These are phyloP conservation scores for Fopius arisanus DNA, from an alignment of 1,140 invertebrate species.

Conservation along the genomic window DNA sequence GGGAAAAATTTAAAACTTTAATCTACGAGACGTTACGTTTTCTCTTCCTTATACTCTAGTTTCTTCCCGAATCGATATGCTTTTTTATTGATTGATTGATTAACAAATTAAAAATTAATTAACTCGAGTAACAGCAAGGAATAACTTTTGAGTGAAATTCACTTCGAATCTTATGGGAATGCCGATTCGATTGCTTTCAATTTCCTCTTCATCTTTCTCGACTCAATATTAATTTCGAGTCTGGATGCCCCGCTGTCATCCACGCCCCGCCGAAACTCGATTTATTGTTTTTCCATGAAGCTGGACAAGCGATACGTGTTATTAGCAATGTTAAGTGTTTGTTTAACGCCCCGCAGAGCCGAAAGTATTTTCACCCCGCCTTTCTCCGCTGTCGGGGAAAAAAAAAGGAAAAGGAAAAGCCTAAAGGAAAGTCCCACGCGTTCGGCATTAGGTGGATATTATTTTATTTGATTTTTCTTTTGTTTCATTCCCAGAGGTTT, in stretches of 20 bases:
- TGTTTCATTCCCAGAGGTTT: neutral
- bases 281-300: conserved; percentile 42
- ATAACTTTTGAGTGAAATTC: too few relatives aligned
- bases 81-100: too few relatives aligned
- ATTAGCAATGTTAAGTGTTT: conserved; percentile 49
- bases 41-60: too few relatives aligned
- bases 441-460: neutral
- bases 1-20: neutral
- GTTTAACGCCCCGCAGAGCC: conserved; percentile 43
- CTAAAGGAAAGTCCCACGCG: neutral
- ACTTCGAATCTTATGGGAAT: neutral
- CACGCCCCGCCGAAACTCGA: conserved; percentile 27
- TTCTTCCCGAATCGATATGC: too few relatives aligned
- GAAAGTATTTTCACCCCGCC: neutral
- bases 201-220: neutral
- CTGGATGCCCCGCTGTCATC: conserved; percentile 23
- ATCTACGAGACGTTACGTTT: neutral
- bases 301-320: conserved; percentile 34
- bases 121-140: too few relatives aligned
- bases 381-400: neutral
- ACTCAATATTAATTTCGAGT: neutral
- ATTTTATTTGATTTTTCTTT: neutral
- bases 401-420: neutral
- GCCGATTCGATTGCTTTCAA: neutral
- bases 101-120: too few relatives aligned